Evolutionary conservation across 1,140 invertebrate genomes (phyloP).

Genomic region (Trissolcus basalis): DNA sequence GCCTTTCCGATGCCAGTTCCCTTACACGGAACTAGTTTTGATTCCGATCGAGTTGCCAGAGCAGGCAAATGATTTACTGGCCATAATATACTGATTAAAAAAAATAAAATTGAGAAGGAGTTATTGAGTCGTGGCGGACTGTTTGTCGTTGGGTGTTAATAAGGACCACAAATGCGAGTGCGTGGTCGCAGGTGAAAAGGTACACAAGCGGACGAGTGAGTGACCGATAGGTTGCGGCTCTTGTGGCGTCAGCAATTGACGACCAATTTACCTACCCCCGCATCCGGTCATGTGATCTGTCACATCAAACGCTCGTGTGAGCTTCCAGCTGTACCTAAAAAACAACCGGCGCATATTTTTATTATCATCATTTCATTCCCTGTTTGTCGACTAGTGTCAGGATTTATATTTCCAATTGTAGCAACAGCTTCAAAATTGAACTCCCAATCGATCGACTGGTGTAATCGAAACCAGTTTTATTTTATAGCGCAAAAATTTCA

Average conservation of each 20-base stretch:
- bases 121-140: neutral
- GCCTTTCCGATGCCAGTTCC: conserved; percentile 60
- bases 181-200: conserved; percentile 60
- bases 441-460: too few species aligned
- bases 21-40: conserved; percentile 12
- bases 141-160: neutral
- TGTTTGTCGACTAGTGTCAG: too few species aligned
- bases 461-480: too few species aligned
- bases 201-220: conserved; percentile 65
- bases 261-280: conserved; percentile 77
- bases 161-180: conserved; percentile 11
- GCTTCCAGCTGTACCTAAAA: conserved; percentile 53
- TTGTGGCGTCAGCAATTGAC: conserved; percentile 76
- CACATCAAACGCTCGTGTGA: conserved; percentile 70
- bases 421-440: too few species aligned
- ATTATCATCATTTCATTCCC: too few species aligned
- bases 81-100: too few species aligned
- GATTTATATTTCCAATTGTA: too few species aligned
- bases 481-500: too few species aligned
- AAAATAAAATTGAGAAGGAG: neutral
- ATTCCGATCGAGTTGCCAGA: too few species aligned
- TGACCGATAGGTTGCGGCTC: conserved; percentile 72
- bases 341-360: neutral
- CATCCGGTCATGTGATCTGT: conserved; percentile 76
- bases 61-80: too few species aligned